phyloP scores from a whole-genome alignment of 2,888 invertebrate species.

The Lithophane ornitopus region DNA sequence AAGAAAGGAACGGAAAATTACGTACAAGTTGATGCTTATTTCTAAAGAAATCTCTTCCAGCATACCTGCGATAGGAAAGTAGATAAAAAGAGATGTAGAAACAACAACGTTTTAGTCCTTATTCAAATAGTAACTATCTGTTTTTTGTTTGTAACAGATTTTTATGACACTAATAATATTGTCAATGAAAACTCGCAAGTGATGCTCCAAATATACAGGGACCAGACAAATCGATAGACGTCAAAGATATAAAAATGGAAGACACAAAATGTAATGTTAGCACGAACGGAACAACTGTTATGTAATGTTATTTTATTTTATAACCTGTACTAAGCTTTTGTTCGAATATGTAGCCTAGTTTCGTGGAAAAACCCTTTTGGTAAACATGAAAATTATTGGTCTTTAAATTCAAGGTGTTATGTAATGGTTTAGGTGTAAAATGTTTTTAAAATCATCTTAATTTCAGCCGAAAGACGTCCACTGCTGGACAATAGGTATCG shows the following conservation, averaged over 20 bases:
- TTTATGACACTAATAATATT: neutral
- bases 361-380: constrained; percentile 23
- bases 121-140: too few relatives aligned
- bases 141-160: too few relatives aligned
- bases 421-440: neutral
- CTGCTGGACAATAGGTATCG: too few relatives aligned
- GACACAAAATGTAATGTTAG: constrained; percentile 39
- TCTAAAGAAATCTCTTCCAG: too few relatives aligned
- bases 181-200: constrained; percentile 24
- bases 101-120: too few relatives aligned
- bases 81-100: too few relatives aligned
- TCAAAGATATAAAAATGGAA: constrained; percentile 58
- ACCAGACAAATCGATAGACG: constrained; percentile 54
- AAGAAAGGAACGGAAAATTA: too few relatives aligned
- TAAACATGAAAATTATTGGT: constrained; percentile 4
- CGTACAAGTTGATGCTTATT: too few relatives aligned
- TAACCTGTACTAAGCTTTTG: constrained; percentile 42
- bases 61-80: too few relatives aligned
- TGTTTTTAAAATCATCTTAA: neutral
- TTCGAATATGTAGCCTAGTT: constrained; percentile 34
- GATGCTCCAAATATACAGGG: constrained; percentile 11
- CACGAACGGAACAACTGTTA: constrained; percentile 57
- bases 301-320: constrained; percentile 47
- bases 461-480: too few relatives aligned
- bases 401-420: constrained; percentile 14